A percentile compares a stretch with the other conserved stretches of the same genome.
Evolutionary conservation across 2,797 vertebrate genomes (phyloP).

Genomic region (Megalops cyprinoides): DNA sequence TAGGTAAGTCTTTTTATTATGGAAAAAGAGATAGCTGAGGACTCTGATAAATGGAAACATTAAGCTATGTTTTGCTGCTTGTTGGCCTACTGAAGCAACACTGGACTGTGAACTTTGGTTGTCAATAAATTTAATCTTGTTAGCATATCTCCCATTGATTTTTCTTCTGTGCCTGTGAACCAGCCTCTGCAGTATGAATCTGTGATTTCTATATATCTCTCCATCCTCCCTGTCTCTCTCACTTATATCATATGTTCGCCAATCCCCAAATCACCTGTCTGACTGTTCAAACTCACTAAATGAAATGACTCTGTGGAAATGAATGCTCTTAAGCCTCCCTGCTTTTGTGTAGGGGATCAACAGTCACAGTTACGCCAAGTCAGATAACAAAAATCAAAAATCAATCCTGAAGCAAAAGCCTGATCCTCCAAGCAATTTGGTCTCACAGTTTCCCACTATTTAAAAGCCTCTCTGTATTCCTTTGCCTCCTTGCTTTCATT

Average conservation of each 20-base stretch:
- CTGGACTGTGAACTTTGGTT: constrained; percentile 17
- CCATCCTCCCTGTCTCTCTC: not conserved
- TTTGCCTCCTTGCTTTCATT: constrained; percentile 21
- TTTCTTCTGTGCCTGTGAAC: constrained; percentile 6
- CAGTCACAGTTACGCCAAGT: not conserved
- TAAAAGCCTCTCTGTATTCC: not conserved
- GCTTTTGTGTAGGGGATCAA: not conserved
- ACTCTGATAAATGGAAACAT: constrained; percentile 17
- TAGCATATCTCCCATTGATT: constrained; percentile 27
- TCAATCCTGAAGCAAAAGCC: not conserved
- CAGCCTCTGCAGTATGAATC: not conserved
- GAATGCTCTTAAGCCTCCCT: not conserved
- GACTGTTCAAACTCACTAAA: not conserved
- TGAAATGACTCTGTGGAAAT: not conserved
- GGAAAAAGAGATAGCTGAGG: constrained; percentile 13
- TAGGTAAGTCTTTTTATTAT: constrained; percentile 15
- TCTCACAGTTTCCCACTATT: not conserved
- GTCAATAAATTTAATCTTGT: constrained; percentile 32
- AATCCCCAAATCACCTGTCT: not conserved
- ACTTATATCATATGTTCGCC: not conserved
- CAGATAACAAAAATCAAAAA: not conserved
- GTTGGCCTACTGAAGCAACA: constrained; percentile 29
- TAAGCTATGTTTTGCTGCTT: constrained; percentile 7
- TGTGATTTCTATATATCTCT: not conserved
- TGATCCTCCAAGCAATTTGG: not conserved